Conservation (phyloP, 1,140 invertebrate species). For the Diachasma alloeum region DNA sequence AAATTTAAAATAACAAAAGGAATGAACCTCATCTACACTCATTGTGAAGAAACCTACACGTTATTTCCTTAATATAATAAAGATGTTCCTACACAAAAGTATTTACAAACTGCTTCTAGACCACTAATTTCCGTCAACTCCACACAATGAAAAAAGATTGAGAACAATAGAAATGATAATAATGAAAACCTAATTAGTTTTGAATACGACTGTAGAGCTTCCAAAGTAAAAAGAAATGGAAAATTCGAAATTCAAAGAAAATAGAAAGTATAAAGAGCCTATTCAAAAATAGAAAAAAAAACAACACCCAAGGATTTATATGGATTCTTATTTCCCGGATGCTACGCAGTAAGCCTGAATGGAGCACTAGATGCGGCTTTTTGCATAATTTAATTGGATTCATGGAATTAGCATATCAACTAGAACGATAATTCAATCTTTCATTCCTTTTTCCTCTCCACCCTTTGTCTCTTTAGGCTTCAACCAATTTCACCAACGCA, state of each 20-base stretch:
- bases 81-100: no score
- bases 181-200: background rate
- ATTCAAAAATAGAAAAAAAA: background rate
- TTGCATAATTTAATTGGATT: conserved; percentile 35
- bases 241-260: background rate
- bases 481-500: background rate
- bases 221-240: background rate
- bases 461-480: background rate
- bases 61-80: no score
- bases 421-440: conserved; percentile 23
- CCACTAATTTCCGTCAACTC: no score
- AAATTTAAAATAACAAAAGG: no score
- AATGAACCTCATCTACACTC: no score
- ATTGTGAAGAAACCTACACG: no score
- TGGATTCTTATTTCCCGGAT: background rate
- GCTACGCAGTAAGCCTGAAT: background rate
- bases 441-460: background rate
- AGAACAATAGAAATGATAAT: background rate
- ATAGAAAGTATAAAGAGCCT: background rate
- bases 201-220: background rate
- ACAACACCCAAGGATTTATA: background rate
- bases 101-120: no score
- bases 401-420: conserved; percentile 26
- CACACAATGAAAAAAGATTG: background rate
- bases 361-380: conserved; percentile 17